A percentile compares a stretch with the other conserved stretches of the same genome.
These are phyloP conservation scores for Ostrea edulis DNA, from an alignment of 1,140 invertebrate species.

Conservation along the genomic window DNA sequence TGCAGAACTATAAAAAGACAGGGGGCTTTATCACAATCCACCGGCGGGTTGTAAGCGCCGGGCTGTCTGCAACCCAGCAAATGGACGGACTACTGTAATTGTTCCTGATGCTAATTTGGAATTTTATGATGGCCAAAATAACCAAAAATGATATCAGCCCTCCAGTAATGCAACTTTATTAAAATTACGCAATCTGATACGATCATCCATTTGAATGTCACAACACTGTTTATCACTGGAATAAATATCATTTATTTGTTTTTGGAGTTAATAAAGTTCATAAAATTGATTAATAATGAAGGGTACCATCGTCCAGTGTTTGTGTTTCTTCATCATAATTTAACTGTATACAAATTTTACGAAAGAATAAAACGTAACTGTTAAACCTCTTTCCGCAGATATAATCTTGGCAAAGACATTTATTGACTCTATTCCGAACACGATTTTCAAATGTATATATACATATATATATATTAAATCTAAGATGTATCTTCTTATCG, in stretches of 20 bases:
- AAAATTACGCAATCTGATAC: conserved; percentile 4
- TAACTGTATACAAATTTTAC: background rate
- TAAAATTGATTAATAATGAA: background rate
- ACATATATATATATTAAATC: background rate
- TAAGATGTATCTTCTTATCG: background rate
- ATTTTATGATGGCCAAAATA: conserved; percentile 38
- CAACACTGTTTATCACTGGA: background rate
- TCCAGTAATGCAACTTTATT: conserved; percentile 10
- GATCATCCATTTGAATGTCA: conserved; percentile 1
- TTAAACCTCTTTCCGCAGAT: background rate
- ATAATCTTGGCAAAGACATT: background rate
- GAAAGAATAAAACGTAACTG: background rate
- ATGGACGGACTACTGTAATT: conserved; percentile 26
- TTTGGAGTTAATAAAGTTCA: background rate
- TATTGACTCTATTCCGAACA: background rate
- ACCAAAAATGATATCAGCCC: background rate
- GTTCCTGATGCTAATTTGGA: conserved; percentile 38
- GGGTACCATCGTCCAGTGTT: background rate
- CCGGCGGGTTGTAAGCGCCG: background rate
- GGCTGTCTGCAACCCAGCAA: conserved; percentile 5
- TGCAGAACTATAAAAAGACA: conserved; percentile 30
- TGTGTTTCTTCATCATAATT: background rate
- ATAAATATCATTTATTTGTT: background rate
- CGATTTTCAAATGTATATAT: background rate
- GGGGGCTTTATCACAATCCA: conserved; percentile 7